Evolutionary conservation across 1,140 invertebrate genomes (phyloP), one percentile per base, ranked within the genome.

Genomic region (Homarus americanus): DNA sequence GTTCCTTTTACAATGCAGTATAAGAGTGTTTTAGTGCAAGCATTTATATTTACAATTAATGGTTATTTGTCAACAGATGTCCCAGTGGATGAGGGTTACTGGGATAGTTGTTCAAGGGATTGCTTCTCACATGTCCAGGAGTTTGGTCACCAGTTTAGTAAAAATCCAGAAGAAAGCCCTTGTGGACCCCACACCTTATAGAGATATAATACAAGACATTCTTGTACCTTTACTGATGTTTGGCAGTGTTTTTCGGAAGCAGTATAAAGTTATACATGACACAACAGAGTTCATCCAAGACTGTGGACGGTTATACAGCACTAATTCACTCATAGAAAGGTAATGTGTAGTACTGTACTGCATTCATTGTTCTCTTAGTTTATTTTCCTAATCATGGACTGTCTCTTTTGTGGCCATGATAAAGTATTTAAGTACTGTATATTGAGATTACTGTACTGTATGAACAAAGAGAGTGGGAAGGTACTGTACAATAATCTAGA

Each of bases 171-270:
- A 4, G 1, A 44, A 32, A 32, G 44, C 34, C 17, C n/a, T 38
- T 10, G 34, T 73, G 28, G 66, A 79, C 17, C 63, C 87, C 34
- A 38, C 17, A 1, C 72, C 69, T 24, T 40, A 73, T 12, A 20
- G 15, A 24, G 15, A 75, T 2, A 7, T 83, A 40, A 49, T 83
- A 28, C 69, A 63, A 32, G 80, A 90, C 12, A 49, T 90, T 1
- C 32, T 84, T 34, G 79, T 78, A 17, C 66, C 72, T 10, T 34
- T 90, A 32, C 40, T 83, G 3, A 90, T 82, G 72, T 90, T 90
- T 84, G 87, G 87, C n/a, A 53, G 36, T 76, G 87, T 90, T 4
- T 83, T 75, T 41, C 80, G 87, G 7, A 90, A 90, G 87, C 87
- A 90, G 73, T 41, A 76, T 32, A 73, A 75, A 53, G n/a, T 90